Percentiles rank a stretch among this genome's conserved stretches.
Conservation (phyloP, 2,797 vertebrate species). For the Orientallactaga sibirica region DNA sequence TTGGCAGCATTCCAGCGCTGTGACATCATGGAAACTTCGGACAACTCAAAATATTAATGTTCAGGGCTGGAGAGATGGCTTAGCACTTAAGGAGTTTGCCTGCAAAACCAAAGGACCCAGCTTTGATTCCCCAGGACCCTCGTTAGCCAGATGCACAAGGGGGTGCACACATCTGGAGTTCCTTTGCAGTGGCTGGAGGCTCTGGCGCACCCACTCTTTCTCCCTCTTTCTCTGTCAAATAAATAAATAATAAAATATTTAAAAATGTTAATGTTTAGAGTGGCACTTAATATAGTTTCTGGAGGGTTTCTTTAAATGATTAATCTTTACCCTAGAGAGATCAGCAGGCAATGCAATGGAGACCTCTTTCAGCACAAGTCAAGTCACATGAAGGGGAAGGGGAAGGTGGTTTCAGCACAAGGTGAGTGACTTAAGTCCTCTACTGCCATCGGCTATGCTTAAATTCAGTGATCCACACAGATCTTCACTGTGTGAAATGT, state of each 20-base stretch:
- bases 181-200: too few relatives aligned
- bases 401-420: slow-evolving; percentile 85
- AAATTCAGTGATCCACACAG: not conserved
- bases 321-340: slow-evolving; percentile 84
- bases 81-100: too few relatives aligned
- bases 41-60: slow-evolving; percentile 17
- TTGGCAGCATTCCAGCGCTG: not conserved
- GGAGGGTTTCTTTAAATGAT: not conserved
- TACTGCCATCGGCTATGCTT: not conserved
- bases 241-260: too few relatives aligned
- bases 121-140: too few relatives aligned
- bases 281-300: not conserved
- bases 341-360: slow-evolving; percentile 90
- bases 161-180: too few relatives aligned
- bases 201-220: too few relatives aligned
- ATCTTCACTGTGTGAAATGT: not conserved
- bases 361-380: slow-evolving; percentile 87
- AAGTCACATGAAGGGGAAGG: slow-evolving; percentile 84
- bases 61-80: not conserved
- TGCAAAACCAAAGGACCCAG: too few relatives aligned
- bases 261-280: too few relatives aligned
- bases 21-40: not conserved
- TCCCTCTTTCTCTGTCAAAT: too few relatives aligned
- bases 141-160: too few relatives aligned
- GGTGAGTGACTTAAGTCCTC: slow-evolving; percentile 86